A percentile compares a stretch with the other conserved stretches of the same genome.
Conservation (phyloP, 2,113 vertebrate genomes). For the Entelurus aequoreus region DNA sequence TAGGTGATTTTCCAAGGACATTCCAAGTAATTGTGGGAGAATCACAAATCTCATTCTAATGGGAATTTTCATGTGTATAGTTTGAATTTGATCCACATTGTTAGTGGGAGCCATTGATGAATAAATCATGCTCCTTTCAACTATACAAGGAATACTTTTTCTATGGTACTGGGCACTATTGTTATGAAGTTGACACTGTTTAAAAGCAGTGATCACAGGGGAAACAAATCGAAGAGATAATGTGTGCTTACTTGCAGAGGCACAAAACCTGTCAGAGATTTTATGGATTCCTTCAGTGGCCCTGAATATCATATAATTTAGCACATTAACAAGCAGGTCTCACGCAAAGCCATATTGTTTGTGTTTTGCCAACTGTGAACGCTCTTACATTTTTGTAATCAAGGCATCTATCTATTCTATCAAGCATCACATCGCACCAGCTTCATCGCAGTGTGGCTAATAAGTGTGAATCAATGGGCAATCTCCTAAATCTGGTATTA, state of each 20-base stretch:
- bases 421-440: neutral
- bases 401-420: neutral
- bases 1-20: neutral
- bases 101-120: neutral
- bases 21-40: neutral
- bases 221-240: neutral
- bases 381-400: neutral
- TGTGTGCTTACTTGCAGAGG: neutral
- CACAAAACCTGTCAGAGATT: neutral
- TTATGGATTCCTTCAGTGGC: neutral
- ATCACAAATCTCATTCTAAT: too few relatives aligned
- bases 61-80: neutral
- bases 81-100: neutral
- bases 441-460: constrained; percentile 3
- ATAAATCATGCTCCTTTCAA: neutral
- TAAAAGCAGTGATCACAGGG: neutral
- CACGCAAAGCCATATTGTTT: neutral
- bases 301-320: constrained; percentile 14
- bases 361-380: neutral
- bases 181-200: neutral
- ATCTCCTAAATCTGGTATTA: constrained; percentile 18
- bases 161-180: neutral
- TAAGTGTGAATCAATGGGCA: constrained; percentile 16
- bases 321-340: constrained; percentile 5
- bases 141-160: neutral